Base-by-base conservation (phyloP, 35 echinoderm and acorn worm genomes). In the Chiridota heheva region DNA sequence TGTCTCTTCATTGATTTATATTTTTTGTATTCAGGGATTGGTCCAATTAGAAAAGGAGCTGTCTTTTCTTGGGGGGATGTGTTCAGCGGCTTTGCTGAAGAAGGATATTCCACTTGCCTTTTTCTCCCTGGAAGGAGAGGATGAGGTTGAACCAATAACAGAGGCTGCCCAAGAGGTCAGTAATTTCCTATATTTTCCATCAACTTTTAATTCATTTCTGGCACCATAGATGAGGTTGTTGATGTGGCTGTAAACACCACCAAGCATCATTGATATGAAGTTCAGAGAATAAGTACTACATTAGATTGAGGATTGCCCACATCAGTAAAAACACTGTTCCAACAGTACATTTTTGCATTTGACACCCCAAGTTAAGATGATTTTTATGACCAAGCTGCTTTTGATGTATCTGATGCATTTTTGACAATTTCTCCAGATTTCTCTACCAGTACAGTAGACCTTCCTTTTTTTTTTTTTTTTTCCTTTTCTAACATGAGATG, bases 31-130 rank as follows among this genome's bases (percentile, higher is more conserved):
- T 12, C 65, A 98, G 95, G 95, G 95, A 5, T 69, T 98, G 24
- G 72, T 91, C 47, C 90, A 98, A 41, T 75, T 98, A 25, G 95
- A 98, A 81, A 98, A 98, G 72, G 95, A 98, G 55, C 56, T 98
- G 0, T 86, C 78, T 37, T 85, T 91, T 51, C 84, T 98, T 17
- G 95, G 95, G 38, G 95, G 95, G 30, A 91, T 98, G 78, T 98
- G 95, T 85, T 78, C 95, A 34, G 79, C 89, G 40, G 87, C 95
- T 1, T 68, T 98, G 35, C 72, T 98, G 43, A 83, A 76, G 64
- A 98, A 98, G 61, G 95, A 98, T 30, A 84, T 98, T 44, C 46
- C 69, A 58, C 80, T 91, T 34, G 85, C 89, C 67, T 84, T 89
- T 1, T 64, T 74, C 17, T 46, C 67, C 0, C 88, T 87, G 4